These are phyloP conservation scores for Coelopa pilipes DNA, from an alignment of 2,888 invertebrate genomes.

Conservation along the genomic window DNA sequence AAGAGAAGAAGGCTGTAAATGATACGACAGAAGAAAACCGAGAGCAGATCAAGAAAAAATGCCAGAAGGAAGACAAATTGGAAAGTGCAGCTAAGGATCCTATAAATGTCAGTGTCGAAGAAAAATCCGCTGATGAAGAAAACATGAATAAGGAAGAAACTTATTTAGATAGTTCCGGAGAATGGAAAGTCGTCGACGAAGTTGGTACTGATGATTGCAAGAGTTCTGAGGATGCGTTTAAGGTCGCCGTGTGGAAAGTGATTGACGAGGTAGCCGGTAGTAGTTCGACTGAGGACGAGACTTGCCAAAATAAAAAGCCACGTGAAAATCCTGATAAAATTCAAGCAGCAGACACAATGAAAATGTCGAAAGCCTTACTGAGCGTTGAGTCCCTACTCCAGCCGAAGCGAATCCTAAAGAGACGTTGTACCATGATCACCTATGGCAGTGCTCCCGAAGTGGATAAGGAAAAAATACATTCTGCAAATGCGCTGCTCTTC, in stretches of 20 bases:
- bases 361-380: too few species aligned
- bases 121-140: neutral
- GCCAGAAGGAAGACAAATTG: too few species aligned
- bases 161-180: neutral
- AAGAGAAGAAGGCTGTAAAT: constrained; percentile 20
- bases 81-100: neutral
- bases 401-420: constrained; percentile 42
- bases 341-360: too few species aligned
- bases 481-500: constrained; percentile 47
- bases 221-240: neutral
- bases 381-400: neutral
- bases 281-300: neutral
- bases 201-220: neutral
- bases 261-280: neutral
- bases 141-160: neutral
- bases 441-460: constrained; percentile 51
- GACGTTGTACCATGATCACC: constrained; percentile 53
- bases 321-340: too few species aligned
- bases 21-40: constrained; percentile 16
- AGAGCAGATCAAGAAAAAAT: too few species aligned
- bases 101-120: neutral
- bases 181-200: neutral
- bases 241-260: neutral
- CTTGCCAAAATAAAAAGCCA: neutral
- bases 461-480: constrained; percentile 49